A percentile compares a stretch with the other conserved stretches of the same genome.
phyloP scores from a whole-genome alignment of 2,113 vertebrate species.

The Corythornis madagascariensis region DNA sequence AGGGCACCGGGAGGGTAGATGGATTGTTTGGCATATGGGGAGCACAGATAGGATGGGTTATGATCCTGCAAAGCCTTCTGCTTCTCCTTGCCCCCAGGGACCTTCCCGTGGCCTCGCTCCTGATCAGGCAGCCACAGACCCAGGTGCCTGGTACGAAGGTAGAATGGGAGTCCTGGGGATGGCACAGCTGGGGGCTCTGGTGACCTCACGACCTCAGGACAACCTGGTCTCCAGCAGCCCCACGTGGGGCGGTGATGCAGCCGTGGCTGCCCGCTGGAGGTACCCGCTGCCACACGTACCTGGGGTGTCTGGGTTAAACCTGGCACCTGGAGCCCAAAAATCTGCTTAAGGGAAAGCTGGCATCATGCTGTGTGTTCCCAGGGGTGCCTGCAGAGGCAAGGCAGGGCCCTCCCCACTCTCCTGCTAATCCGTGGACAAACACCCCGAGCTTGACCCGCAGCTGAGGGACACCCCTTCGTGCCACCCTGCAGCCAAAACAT shows the following conservation, averaged over 20 bases:
- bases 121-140: rapidly evolving
- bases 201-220: background rate
- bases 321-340: background rate
- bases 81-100: background rate
- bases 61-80: background rate
- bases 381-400: rapidly evolving
- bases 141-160: no score
- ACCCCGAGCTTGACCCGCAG: background rate
- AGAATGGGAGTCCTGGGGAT: background rate
- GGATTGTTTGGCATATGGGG: background rate
- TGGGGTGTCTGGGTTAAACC: background rate
- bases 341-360: conserved; percentile 1
- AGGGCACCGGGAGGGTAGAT: background rate
- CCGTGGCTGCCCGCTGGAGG: rapidly evolving
- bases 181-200: rapidly evolving
- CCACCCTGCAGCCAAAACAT: background rate
- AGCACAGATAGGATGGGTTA: background rate
- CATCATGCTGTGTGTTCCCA: background rate
- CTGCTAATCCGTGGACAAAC: rapidly evolving
- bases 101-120: rapidly evolving
- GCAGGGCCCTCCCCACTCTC: background rate
- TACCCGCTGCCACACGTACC: background rate
- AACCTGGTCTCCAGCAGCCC: background rate
- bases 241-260: rapidly evolving
- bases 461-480: rapidly evolving